These are phyloP conservation scores for Rhabdomys pumilio DNA, from an alignment of 2,797 vertebrate genomes.

Conservation along the genomic window DNA sequence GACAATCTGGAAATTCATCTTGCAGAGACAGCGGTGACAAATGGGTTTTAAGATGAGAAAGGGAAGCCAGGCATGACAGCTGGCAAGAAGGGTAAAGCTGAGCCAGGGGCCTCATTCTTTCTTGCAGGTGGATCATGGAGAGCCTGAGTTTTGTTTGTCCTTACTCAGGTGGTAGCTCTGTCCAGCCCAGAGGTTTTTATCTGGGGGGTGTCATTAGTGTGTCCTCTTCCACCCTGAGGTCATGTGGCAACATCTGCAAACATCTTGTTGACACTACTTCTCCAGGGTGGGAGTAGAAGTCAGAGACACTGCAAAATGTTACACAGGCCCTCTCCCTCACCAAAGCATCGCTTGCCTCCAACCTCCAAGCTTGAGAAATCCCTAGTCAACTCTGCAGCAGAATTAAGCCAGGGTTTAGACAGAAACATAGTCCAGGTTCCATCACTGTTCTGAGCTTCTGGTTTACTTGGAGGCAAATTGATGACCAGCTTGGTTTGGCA, in stretches of 20 bases:
- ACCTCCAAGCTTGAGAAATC: neutral
- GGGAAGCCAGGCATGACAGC: conserved; percentile 38
- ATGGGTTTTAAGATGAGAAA: conserved; percentile 71
- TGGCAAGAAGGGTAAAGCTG: conserved; percentile 55
- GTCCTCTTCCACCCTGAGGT: neutral
- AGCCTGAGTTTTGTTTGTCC: neutral
- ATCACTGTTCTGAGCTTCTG: neutral
- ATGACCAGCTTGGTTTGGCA: neutral
- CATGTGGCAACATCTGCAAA: neutral
- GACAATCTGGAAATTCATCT: conserved; percentile 63
- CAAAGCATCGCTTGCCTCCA: neutral
- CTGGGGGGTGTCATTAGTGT: neutral
- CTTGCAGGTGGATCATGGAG: neutral
- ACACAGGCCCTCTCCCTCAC: neutral
- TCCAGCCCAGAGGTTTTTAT: neutral
- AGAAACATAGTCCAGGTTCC: neutral
- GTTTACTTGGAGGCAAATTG: neutral
- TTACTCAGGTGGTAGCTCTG: neutral
- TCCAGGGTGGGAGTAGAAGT: neutral
- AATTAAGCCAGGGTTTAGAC: neutral
- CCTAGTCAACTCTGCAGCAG: neutral
- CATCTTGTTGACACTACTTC: neutral
- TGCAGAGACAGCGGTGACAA: conserved; percentile 52
- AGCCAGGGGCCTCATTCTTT: conserved; percentile 46
- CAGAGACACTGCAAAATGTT: neutral